A percentile compares a stretch with the other conserved stretches of the same genome.
Conservation (phyloP, 2,888 invertebrate species). For the Trichogramma dendrolimi region DNA sequence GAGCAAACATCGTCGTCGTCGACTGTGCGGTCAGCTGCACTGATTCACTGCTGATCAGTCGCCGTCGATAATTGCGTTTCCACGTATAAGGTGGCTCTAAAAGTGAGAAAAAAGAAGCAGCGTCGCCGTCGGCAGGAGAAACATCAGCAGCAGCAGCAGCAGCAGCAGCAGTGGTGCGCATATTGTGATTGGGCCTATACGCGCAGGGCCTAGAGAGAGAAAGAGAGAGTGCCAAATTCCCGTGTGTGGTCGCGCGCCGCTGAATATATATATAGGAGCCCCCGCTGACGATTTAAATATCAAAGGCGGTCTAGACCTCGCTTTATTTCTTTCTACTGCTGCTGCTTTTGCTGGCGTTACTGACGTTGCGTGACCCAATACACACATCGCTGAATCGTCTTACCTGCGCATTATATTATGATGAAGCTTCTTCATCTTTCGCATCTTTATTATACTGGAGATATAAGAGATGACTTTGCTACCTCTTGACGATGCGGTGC, state of each 20-base stretch:
- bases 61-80: conserved; percentile 26
- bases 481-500: too few species aligned
- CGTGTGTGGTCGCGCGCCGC: conserved; percentile 44
- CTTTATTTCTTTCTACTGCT: too few species aligned
- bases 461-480: too few species aligned
- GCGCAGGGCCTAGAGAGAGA: conserved; percentile 34
- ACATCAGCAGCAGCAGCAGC: conserved; percentile 23
- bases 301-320: conserved; percentile 49
- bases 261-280: not conserved
- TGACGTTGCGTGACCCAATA: too few species aligned
- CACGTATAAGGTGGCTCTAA: conserved; percentile 26
- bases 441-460: too few species aligned
- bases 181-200: conserved; percentile 1
- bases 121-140: not conserved
- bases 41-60: conserved; percentile 19
- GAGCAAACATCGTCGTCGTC: not conserved
- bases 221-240: conserved; percentile 48
- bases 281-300: conserved; percentile 48
- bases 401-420: conserved; percentile 39
- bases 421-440: conserved; percentile 29
- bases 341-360: too few species aligned
- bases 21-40: not conserved
- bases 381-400: conserved; percentile 50
- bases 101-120: conserved; percentile 11
- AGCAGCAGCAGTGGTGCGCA: conserved; percentile 21